These are phyloP conservation scores for Crocallis elinguaria DNA, from an alignment of 2,888 invertebrate genomes.

Conservation along the genomic window DNA sequence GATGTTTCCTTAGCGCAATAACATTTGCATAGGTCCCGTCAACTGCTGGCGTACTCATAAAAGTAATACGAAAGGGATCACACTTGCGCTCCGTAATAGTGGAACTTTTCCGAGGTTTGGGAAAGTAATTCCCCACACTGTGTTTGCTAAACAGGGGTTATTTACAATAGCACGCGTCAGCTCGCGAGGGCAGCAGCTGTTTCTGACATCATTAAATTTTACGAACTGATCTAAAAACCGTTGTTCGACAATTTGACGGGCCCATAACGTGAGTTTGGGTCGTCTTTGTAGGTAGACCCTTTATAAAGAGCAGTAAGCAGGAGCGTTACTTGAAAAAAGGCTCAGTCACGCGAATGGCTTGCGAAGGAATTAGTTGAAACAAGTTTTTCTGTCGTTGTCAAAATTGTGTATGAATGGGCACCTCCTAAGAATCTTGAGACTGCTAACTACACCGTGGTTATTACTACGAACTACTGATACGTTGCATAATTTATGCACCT, in stretches of 20 bases:
- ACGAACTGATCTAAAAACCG: constrained; percentile 34
- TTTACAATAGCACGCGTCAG: constrained; percentile 52
- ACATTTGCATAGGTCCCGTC: constrained; percentile 78
- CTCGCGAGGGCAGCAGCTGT: constrained; percentile 44
- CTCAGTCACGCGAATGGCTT: background rate
- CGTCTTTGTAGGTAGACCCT: background rate
- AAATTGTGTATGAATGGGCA: background rate
- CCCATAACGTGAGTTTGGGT: constrained; percentile 11
- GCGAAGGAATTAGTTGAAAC: background rate
- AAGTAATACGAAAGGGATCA: constrained; percentile 75
- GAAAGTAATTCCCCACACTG: constrained; percentile 65
- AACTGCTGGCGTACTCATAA: constrained; percentile 71
- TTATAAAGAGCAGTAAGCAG: constrained; percentile 2
- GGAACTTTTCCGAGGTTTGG: constrained; percentile 66
- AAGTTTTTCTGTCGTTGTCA: too few species aligned
- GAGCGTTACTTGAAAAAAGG: background rate
- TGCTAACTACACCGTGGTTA: background rate
- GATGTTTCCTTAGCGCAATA: constrained; percentile 69
- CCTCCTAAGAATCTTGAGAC: background rate
- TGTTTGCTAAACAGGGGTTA: constrained; percentile 58
- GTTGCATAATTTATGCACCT: too few species aligned
- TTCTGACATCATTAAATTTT: constrained; percentile 46
- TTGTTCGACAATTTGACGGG: constrained; percentile 29
- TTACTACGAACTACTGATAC: too few species aligned
- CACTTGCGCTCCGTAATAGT: constrained; percentile 67